Percentiles rank a stretch among this genome's conserved stretches.
Evolutionary conservation across 2,797 vertebrate genomes (phyloP).

Genomic region (Acanthurus lineatus): DNA sequence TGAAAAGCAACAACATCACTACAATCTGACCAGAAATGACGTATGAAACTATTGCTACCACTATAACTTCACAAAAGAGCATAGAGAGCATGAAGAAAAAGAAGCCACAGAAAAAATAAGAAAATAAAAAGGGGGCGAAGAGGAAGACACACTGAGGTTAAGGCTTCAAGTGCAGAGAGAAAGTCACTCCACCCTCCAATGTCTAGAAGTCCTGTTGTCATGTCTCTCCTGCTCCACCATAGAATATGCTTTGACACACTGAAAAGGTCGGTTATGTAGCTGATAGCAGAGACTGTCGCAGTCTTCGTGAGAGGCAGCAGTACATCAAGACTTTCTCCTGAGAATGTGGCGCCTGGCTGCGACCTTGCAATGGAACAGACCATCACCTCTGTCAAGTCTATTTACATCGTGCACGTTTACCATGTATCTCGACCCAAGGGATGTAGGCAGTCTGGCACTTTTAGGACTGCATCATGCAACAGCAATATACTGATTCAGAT

Average conservation of each 20-base stretch:
- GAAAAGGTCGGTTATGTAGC: constrained; percentile 49
- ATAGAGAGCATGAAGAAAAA: background rate
- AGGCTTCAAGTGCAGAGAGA: background rate
- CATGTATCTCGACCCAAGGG: constrained; percentile 19
- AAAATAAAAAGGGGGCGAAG: background rate
- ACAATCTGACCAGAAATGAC: constrained; percentile 19
- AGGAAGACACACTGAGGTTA: background rate
- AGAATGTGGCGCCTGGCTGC: constrained; percentile 48
- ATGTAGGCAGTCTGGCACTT: background rate
- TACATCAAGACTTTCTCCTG: constrained; percentile 37
- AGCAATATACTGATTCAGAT: constrained; percentile 15
- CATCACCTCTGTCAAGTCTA: constrained; percentile 41
- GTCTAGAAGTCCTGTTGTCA: constrained; percentile 20
- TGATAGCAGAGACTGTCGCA: constrained; percentile 29
- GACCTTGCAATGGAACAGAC: constrained; percentile 53
- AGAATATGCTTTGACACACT: constrained; percentile 18
- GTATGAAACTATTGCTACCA: background rate
- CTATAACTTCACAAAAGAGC: constrained; percentile 1
- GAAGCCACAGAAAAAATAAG: background rate
- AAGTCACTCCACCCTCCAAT: background rate
- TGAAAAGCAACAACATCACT: constrained; percentile 27
- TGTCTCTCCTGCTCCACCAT: background rate
- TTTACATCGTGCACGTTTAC: constrained; percentile 42
- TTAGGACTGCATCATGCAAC: constrained; percentile 20
- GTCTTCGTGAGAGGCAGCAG: constrained; percentile 27